Evolutionary conservation across 1,140 invertebrate species (phyloP).

Genomic region (Andrena cerasifolii): DNA sequence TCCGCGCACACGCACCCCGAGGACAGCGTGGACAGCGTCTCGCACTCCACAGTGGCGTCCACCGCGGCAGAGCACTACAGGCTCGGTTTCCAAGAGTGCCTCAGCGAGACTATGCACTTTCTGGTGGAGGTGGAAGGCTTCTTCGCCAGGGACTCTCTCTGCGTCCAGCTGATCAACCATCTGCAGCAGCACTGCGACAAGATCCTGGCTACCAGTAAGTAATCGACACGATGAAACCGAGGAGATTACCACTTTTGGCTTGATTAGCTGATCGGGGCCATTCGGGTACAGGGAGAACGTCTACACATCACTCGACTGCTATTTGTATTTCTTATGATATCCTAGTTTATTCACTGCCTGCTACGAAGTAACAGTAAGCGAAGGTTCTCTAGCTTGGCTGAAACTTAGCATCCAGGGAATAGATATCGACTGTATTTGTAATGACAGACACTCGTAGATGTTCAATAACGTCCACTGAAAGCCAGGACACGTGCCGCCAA

Average conservation of each 20-base stretch:
- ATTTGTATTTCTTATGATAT: no score
- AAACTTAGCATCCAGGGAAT: no score
- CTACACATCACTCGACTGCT: no score
- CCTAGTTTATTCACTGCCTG: no score
- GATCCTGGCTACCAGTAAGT: constrained; percentile 83
- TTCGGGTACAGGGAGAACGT: no score
- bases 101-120: constrained; percentile 94
- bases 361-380: no score
- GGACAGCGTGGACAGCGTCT: constrained; percentile 80
- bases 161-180: constrained; percentile 91
- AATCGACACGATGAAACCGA: neutral
- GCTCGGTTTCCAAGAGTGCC: constrained; percentile 93
- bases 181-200: constrained; percentile 92
- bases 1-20: constrained; percentile 77
- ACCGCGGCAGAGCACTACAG: constrained; percentile 86
- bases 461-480: no score
- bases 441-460: no score
- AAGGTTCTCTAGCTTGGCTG: no score
- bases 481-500: no score
- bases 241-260: neutral
- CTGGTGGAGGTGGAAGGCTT: constrained; percentile 93
- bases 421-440: no score
- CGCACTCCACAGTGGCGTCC: constrained; percentile 71
- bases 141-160: constrained; percentile 90
- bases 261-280: no score